Percentiles rank a stretch among this genome's conserved stretches.
phyloP scores from a whole-genome alignment of 2,797 vertebrate species.

The Diceros bicornis region DNA sequence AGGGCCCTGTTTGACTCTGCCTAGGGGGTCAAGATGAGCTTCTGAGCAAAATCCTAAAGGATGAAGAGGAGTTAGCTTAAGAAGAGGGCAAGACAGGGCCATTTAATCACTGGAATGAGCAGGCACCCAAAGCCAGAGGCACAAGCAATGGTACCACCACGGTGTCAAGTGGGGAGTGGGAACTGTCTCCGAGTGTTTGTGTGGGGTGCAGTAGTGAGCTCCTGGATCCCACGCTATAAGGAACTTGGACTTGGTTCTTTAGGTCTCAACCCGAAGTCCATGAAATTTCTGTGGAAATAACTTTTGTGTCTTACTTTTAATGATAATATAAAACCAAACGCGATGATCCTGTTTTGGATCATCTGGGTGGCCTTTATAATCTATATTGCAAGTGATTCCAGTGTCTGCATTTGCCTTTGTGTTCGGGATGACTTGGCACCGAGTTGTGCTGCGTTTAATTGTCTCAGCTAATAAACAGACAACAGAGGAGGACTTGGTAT shows the following conservation, averaged over 20 bases:
- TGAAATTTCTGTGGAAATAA: background rate
- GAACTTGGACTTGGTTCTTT: background rate
- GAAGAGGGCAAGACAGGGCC: background rate
- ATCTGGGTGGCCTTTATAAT: background rate
- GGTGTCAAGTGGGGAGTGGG: background rate
- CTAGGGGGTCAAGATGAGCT: background rate
- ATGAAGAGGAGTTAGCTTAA: background rate
- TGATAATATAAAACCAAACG: background rate
- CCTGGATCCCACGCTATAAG: no score
- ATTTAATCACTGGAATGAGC: background rate
- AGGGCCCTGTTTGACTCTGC: background rate
- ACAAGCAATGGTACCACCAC: background rate
- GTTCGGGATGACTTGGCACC: background rate
- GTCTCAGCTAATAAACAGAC: constrained; percentile 41
- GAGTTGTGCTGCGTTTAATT: background rate
- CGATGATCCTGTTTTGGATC: background rate
- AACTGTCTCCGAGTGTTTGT: background rate
- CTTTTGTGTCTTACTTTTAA: constrained; percentile 8
- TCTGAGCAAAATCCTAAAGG: background rate
- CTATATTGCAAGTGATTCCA: background rate
- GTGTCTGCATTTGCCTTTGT: background rate
- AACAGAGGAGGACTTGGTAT: constrained; percentile 25
- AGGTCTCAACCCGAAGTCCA: background rate
- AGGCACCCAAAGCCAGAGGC: background rate
- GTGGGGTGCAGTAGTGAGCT: background rate